These are phyloP conservation scores for Bombus sylvicola DNA, from an alignment of 1,140 invertebrate genomes.

Conservation along the genomic window DNA sequence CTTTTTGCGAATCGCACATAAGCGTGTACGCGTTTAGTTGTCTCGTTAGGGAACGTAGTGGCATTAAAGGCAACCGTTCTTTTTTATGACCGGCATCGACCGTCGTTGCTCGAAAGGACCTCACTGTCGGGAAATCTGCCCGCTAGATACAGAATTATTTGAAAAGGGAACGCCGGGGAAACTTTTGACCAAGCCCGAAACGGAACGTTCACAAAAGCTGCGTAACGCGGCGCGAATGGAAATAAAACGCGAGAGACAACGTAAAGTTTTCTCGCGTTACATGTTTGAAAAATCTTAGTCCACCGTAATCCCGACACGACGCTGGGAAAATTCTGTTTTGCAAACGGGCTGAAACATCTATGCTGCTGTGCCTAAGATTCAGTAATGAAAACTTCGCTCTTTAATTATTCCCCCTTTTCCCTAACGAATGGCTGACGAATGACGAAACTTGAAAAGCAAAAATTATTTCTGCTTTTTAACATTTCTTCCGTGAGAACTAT, in stretches of 20 bases:
- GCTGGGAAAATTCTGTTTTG: background rate
- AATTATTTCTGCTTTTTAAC: background rate
- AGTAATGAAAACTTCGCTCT: background rate
- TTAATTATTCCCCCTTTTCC: background rate
- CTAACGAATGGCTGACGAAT: no score
- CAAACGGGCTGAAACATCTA: background rate
- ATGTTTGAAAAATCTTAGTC: slow-evolving; percentile 1
- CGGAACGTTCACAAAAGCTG: background rate
- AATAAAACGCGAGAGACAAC: background rate
- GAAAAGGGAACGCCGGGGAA: background rate
- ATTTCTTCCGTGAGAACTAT: background rate
- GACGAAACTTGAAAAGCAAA: background rate
- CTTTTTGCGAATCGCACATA: background rate
- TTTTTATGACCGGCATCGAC: slow-evolving; percentile 1
- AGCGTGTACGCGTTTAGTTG: background rate
- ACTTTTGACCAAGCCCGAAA: background rate
- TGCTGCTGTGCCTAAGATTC: background rate
- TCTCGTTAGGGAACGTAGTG: background rate
- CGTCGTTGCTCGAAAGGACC: background rate
- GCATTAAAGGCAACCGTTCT: slow-evolving; percentile 1
- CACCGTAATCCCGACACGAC: background rate
- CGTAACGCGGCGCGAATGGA: background rate
- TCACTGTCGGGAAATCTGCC: background rate
- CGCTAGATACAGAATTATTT: slow-evolving; percentile 16
- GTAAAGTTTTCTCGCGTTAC: background rate